These are phyloP conservation scores for Diachrysia chrysitis DNA, from an alignment of 2,888 invertebrate genomes.

Conservation along the genomic window DNA sequence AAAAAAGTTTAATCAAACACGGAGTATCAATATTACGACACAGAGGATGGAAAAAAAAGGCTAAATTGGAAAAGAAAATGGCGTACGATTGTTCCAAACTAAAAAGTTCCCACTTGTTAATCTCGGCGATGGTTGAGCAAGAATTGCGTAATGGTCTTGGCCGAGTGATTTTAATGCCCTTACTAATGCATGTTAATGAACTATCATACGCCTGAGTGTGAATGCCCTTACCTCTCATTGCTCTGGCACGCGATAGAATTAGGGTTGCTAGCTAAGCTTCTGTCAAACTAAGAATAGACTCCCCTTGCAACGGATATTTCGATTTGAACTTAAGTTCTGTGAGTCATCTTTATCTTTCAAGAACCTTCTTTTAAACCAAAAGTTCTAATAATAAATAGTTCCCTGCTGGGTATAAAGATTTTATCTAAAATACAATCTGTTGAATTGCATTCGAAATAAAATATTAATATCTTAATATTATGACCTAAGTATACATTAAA, in stretches of 20 bases:
- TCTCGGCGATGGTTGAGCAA: slow-evolving; percentile 43
- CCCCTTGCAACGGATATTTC: slow-evolving; percentile 10
- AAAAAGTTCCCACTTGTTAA: slow-evolving; percentile 50
- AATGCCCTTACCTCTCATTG: slow-evolving; percentile 61
- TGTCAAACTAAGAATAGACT: slow-evolving; percentile 22
- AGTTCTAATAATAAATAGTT: neutral
- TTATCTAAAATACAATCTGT: neutral
- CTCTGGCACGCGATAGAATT: slow-evolving; percentile 55
- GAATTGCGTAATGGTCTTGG: slow-evolving; percentile 65
- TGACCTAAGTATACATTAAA: slow-evolving; percentile 48
- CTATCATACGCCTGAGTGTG: slow-evolving; percentile 61
- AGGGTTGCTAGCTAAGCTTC: slow-evolving; percentile 35
- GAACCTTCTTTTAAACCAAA: neutral
- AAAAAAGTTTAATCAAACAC: slow-evolving; percentile 9
- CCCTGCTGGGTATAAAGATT: neutral
- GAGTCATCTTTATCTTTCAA: neutral
- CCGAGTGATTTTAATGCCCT: slow-evolving; percentile 60
- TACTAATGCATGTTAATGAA: slow-evolving; percentile 63
- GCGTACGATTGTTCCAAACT: slow-evolving; percentile 14
- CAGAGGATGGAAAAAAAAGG: neutral
- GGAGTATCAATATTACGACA: neutral
- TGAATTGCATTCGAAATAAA: neutral
- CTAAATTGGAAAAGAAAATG: slow-evolving; percentile 7
- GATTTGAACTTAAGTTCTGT: slow-evolving; percentile 19
- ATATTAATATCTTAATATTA: slow-evolving; percentile 25